Evolutionary conservation across 2,797 vertebrate genomes (phyloP), one percentile per base, ranked within the genome.

Genomic region (Echiichthys vipera): DNA sequence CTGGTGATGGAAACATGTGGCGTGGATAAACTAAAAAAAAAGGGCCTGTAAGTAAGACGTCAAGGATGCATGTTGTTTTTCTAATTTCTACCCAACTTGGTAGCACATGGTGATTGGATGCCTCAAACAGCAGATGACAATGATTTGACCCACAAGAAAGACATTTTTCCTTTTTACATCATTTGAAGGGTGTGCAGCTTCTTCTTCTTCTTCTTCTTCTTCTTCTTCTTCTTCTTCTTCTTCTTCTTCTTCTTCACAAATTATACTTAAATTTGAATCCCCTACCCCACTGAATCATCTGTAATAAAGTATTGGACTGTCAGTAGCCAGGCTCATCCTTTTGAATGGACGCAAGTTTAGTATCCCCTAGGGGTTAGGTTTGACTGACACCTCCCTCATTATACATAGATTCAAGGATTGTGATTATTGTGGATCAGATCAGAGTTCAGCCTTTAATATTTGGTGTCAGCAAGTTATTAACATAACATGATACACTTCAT

Each of bases 371-470:
- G 29, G 12, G 65, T 22, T 25, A 12, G 6, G 18, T 57, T 24
- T 47, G n/a, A 2, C 65, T 11, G 54, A 42, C 47, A 65, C 17
- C 50, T 25, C 55, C 53, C 17, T 43, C 24, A 53, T 39, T 62
- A 50, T 24, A 68, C 34, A 50, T 7, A 20, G 63, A 30, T 65
- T 71, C 55, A 71, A 53, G 53, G 40, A 34, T 43, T 66, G 53
- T 47, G 27, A 66, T 78, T 50, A 71, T 29, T 40, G 22, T 5
- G 30, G 50, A 59, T 79, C 67, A 55, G 49, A 45, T 7, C 61
- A 50, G n/a, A 67, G 65, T 68, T 73, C 56, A 67, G 17, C 27
- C 34, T 59, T 66, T 72, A 74, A 56, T 24, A 47, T 77, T 66
- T 64, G 47, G 43, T 49, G 43, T 54, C 39, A 30, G 18, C 8